Evolutionary conservation across 2,888 invertebrate genomes (phyloP).

Genomic region (Ecdyonurus torrentis): DNA sequence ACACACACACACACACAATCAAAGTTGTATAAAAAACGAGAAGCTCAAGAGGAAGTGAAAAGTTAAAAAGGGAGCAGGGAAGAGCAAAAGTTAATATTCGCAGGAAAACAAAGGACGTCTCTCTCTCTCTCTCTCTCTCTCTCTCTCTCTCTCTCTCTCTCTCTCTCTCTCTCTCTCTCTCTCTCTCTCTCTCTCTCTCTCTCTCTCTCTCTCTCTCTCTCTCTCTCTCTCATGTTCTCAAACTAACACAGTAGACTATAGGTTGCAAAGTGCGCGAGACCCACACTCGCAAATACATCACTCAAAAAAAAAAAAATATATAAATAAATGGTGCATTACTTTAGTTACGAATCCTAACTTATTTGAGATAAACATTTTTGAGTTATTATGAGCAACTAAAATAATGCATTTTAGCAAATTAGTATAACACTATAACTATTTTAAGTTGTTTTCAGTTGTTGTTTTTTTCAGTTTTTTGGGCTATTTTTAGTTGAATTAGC

Average conservation of each 20-base stretch:
- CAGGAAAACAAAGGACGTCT: not conserved
- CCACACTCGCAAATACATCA: not conserved
- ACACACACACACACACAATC: too few species aligned
- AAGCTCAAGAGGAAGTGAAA: not conserved
- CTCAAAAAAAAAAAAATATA: too few species aligned
- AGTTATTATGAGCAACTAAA: too few species aligned
- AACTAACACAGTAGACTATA: not conserved
- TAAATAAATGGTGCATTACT: too few species aligned
- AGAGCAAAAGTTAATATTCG: not conserved
- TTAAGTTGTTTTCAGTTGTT: too few species aligned
- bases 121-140: not conserved
- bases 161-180: not conserved
- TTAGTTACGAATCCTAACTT: too few species aligned
- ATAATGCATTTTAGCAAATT: too few species aligned
- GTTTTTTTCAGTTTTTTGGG: too few species aligned
- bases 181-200: not conserved
- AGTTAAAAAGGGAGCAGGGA: not conserved
- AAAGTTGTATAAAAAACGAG: not conserved
- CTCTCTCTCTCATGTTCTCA: not conserved
- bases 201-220: not conserved
- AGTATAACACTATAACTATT: too few species aligned
- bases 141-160: not conserved
- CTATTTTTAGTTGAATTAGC: too few species aligned
- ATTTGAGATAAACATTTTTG: too few species aligned
- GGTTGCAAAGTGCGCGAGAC: not conserved